Base-by-base conservation (phyloP, 2,797 vertebrate species). In the Tapirus indicus region DNA sequence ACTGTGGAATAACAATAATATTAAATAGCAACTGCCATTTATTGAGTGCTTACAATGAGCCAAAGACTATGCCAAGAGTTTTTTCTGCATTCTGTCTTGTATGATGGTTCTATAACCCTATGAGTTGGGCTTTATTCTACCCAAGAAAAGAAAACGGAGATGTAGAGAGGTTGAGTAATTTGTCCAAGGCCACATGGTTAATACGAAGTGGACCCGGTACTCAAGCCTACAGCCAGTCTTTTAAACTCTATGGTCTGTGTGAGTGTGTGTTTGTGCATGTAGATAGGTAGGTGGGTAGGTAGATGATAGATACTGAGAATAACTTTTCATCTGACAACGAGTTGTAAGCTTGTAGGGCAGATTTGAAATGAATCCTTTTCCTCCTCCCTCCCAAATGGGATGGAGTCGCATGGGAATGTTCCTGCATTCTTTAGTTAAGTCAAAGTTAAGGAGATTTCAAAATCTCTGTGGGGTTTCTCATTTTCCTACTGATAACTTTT, bases 401-500 rank as follows among this genome's bases (percentile, higher is more conserved):
- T 66, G 10, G 62, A 69, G n/a, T 94, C 69, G 80, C 84, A 58
- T 52, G 72, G 74, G 66, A 89, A 88, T 71, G 69, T 78, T 85
- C 41, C 79, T 96, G 6, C 74, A 71, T 95, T 95, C 87, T 92
- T 95, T 64, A 80, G 64, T 88, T 96, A 93, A 92, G 85, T 95
- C 87, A 88, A 47, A 85, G 23, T 94, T 91, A 89, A 96, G 83
- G 91, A 93, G 78, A 77, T 89, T 91, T 93, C 91, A 56, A 49
- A 97, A 84, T 97, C 75, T 77, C 82, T 71, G 27, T 64, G 79
- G 58, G 90, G 38, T 94, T 98, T 97, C 91, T 97, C 95, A 66
- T 97, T 97, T 97, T 95, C 84, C 91, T 89, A 87, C 92, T 85
- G 93, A 96, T 92, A 93, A 89, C 47, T 97, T 97, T 93, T 97